Base-by-base conservation (phyloP, 1,140 invertebrate species). In the Caerostris extrusa region DNA sequence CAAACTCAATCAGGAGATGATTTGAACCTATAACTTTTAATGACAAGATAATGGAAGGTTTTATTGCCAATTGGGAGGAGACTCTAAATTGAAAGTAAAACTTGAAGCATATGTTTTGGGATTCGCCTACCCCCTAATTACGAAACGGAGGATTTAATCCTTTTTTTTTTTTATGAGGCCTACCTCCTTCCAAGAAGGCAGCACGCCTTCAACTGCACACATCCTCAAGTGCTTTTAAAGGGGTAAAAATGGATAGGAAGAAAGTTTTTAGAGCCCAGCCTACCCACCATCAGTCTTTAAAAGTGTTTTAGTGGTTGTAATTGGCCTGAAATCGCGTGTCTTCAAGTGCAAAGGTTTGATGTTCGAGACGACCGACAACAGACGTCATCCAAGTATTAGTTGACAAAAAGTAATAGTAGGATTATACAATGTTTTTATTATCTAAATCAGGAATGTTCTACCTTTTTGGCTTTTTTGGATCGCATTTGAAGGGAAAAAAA, bases 41-140 rank as follows among this genome's bases (percentile, higher is more conserved):
- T 71, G 87, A 69, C 61, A 53, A 50, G 87, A 53, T 71, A 89
- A 89, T 89, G 64, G 34, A 89, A 69, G 17, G 64, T 57, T 69
- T 69, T 56, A 67, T 89, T 64, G 17, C 19, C 17, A 17, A 55
- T 60, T 8, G 5, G 64, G 58, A 89, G 14, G 60, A 69, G 50
- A 19, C 55, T 7, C 50, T 55, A 89, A 69, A 89, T 89, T 89
- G 61, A 69, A 89, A 69, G 69, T 89, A 89, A 88, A 89, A 89
- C 56, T 2, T 10, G 6, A n/a, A 89, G 87, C 60, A 69, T 69
- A 61, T 89, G 87, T 89, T 67, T 69, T 69, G 19, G 50, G 19
- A 69, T 69, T 87, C 85, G 34, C 10, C 34, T 64, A 17, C 87
- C 87, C 58, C 14, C 3, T 71, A 89, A 89, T 89, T 89, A 61